These are phyloP conservation scores for Drosophila dives DNA, from an alignment of 2,888 invertebrate species.

Conservation along the genomic window DNA sequence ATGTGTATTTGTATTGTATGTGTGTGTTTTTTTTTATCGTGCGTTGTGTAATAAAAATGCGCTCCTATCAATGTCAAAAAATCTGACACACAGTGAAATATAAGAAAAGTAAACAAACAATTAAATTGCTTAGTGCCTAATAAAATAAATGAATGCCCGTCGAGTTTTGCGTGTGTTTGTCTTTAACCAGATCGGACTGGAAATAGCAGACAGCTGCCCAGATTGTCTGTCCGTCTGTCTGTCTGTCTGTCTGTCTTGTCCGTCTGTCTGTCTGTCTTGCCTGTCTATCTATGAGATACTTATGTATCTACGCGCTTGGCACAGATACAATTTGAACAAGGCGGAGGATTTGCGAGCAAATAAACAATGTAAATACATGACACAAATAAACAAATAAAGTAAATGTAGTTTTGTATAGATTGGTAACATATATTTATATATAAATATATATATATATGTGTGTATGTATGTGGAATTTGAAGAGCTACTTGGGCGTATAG, in stretches of 20 bases:
- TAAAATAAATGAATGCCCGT: conserved; percentile 74
- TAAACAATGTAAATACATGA: conserved; percentile 19
- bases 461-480: not conserved
- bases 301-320: conserved; percentile 41
- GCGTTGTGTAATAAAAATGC: conserved; percentile 75
- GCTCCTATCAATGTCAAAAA: conserved; percentile 78
- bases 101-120: conserved; percentile 77
- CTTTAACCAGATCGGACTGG: conserved; percentile 61
- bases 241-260: not conserved
- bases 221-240: conserved; percentile 11
- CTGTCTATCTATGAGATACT: conserved; percentile 12
- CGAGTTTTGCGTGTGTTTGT: conserved; percentile 48
- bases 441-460: not conserved
- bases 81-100: conserved; percentile 76
- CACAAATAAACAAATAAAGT: conserved; percentile 2
- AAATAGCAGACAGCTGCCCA: conserved; percentile 51
- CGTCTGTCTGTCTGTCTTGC: not conserved
- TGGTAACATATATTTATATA: not conserved
- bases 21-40: conserved; percentile 20
- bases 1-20: conserved; percentile 1
- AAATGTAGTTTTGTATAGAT: not conserved
- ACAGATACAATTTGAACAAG: conserved; percentile 51
- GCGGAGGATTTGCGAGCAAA: conserved; percentile 47
- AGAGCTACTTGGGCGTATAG: conserved; percentile 60
- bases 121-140: conserved; percentile 77